Base-by-base conservation (phyloP, 2,888 invertebrate genomes). In the Heteromyza rotundicornis region DNA sequence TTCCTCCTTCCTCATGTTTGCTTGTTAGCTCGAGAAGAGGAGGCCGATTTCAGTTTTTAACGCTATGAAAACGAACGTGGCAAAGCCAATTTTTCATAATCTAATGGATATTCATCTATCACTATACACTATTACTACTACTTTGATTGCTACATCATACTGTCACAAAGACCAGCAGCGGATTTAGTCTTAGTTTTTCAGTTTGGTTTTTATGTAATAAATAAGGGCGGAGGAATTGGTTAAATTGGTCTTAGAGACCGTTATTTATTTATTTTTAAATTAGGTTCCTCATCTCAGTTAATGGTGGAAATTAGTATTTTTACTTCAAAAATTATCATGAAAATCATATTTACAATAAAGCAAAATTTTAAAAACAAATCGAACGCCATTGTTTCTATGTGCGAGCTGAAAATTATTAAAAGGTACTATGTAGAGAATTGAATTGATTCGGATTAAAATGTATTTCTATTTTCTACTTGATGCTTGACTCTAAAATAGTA, bases 271-370 rank as follows among this genome's bases (percentile, higher is more conserved):
- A 40, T 40, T 14, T 40, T 40, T 10, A 40, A 40, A 40, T 40
- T 40, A 40, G n/a, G 10, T 40, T 8, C 8, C 5, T 14, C 40
- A 10, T 10, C 8, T 7, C 16, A 7, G 10, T 40, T 40, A 3
- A 40, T 40, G 5, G 40, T 40, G 40, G 14, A 40, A 40, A 40
- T 40, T 40, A 40, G 40, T 40, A 40, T 40, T 40, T 40, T n/a
- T 32, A 32, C 10, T 40, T 40, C 2, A 40, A 40, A 10, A 40
- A 3, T n/a, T 14, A 40, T 3, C 16, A 40, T 40, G 16, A 40
- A n/a, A 73, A 65, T 64, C 63, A 67, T 77, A 73, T 76, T 74
- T 74, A 76, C 71, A 77, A 76, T 77, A 74, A 74, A 77, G 69
- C 68, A 74, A 73, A 52, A 66, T 47, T 64, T 40, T 10, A 40